Evolutionary conservation across 2,888 invertebrate species (phyloP).

Genomic region (Ischnus inquisitorius): DNA sequence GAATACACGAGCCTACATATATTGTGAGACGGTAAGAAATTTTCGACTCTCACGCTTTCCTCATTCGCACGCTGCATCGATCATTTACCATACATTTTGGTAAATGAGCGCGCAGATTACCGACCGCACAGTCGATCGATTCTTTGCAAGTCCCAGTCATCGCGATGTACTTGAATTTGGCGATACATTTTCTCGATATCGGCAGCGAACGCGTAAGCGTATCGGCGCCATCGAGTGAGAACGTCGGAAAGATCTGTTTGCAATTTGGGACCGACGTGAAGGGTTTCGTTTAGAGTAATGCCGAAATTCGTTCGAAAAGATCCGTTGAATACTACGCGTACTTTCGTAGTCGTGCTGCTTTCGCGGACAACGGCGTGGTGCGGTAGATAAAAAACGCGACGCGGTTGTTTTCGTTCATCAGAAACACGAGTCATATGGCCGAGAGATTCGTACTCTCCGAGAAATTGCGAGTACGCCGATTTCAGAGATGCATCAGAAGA

Average conservation of each 20-base stretch:
- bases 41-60: too few species aligned
- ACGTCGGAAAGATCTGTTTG: constrained; percentile 40
- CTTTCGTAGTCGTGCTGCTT: constrained; percentile 35
- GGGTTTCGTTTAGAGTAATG: constrained; percentile 27
- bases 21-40: too few species aligned
- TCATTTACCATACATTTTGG: too few species aligned
- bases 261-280: constrained; percentile 33
- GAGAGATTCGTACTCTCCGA: constrained; percentile 50
- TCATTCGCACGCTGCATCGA: too few species aligned
- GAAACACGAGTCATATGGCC: constrained; percentile 51
- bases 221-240: constrained; percentile 39
- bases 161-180: constrained; percentile 43
- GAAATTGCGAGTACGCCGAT: constrained; percentile 44
- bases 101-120: too few species aligned
- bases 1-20: too few species aligned
- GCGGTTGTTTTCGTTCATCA: constrained; percentile 1
- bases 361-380: constrained; percentile 50
- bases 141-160: constrained; percentile 49
- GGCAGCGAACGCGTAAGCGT: constrained; percentile 42
- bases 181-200: constrained; percentile 58
- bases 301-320: constrained; percentile 33
- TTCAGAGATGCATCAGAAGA: constrained; percentile 23
- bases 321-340: constrained; percentile 47
- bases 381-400: constrained; percentile 34
- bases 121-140: too few species aligned